Conservation (phyloP, 2,888 invertebrate genomes). For the Syritta pipiens region DNA sequence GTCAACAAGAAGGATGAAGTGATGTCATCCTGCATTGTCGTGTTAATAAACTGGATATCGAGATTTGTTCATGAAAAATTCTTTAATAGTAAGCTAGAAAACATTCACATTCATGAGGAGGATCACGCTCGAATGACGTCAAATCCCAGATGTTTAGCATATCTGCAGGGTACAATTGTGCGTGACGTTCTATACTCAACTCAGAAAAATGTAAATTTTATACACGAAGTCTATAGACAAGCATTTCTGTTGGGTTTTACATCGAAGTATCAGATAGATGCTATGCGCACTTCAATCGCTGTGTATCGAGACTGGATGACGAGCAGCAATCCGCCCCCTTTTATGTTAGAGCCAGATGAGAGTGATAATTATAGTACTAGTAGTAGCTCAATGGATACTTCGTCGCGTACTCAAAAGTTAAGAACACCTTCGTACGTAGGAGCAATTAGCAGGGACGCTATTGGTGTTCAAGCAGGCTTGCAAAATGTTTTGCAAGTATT, state of each 20-base stretch:
- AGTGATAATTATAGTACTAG: constrained; percentile 71
- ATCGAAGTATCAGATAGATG: constrained; percentile 86
- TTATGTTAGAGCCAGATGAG: constrained; percentile 86
- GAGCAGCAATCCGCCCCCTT: constrained; percentile 88
- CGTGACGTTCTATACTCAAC: constrained; percentile 92
- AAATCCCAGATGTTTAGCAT: constrained; percentile 73
- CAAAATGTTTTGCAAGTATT: constrained; percentile 84
- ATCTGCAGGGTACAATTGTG: constrained; percentile 83
- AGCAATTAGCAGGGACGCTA: constrained; percentile 88
- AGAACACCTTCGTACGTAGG: constrained; percentile 93
- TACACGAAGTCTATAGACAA: constrained; percentile 96
- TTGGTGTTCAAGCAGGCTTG: constrained; percentile 89
- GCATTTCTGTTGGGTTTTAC: constrained; percentile 93
- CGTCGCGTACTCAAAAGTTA: constrained; percentile 81
- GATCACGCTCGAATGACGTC: constrained; percentile 74
- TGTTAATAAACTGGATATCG: constrained; percentile 93
- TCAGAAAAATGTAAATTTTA: constrained; percentile 95
- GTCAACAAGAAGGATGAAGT: constrained; percentile 84
- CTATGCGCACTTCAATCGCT: constrained; percentile 92
- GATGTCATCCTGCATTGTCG: constrained; percentile 86
- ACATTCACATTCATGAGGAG: constrained; percentile 76
- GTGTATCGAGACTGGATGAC: constrained; percentile 98
- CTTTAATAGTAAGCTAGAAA: constrained; percentile 75
- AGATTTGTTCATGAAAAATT: constrained; percentile 88
- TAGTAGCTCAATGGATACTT: constrained; percentile 27